phyloP scores from a whole-genome alignment of 2,888 invertebrate species.

The Aelia acuminata region DNA sequence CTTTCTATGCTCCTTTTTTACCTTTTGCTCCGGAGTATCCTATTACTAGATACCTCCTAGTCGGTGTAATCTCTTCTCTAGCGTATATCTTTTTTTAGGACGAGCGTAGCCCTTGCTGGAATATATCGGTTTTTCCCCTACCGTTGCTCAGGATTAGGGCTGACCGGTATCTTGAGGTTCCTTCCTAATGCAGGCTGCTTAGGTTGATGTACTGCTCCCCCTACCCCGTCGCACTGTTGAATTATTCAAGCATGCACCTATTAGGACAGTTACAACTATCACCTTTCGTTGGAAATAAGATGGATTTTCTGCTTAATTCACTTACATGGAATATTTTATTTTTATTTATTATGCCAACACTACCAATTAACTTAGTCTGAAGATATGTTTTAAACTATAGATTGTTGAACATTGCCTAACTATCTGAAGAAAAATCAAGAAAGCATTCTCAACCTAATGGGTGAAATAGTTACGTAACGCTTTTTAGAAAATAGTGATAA shows the following conservation, averaged over 20 bases:
- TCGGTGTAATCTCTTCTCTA: neutral
- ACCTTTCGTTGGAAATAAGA: neutral
- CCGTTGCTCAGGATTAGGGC: neutral
- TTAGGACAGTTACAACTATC: constrained; percentile 34
- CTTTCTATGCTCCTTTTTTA: neutral
- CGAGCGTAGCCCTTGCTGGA: neutral
- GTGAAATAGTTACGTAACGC: no score
- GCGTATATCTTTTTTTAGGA: neutral
- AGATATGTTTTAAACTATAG: neutral
- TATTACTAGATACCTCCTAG: neutral
- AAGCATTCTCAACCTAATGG: no score
- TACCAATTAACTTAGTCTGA: neutral
- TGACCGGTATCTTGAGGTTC: neutral
- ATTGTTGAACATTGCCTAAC: no score
- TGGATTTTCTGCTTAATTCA: neutral
- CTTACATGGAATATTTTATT: neutral
- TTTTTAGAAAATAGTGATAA: no score
- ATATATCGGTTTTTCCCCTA: neutral
- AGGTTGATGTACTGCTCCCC: neutral
- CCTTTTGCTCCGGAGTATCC: neutral
- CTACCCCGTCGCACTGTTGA: neutral
- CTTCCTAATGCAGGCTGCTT: neutral
- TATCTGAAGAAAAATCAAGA: no score
- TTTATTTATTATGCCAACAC: neutral
- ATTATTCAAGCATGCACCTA: neutral